Conservation (phyloP, 2,113 vertebrate species). For the Engraulis encrasicolus region DNA sequence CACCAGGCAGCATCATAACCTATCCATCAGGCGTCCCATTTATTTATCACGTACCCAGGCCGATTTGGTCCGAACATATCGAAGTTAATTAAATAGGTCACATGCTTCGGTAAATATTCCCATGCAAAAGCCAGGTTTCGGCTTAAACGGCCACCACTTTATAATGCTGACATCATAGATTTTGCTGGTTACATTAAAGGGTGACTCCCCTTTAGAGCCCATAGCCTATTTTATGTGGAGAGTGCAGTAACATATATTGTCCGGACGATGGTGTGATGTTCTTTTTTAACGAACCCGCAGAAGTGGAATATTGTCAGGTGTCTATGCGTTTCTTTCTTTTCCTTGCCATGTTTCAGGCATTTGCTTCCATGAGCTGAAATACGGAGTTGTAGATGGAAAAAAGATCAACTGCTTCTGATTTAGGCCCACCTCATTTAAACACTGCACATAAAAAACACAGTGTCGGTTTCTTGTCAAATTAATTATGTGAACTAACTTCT, state of each 20-base stretch:
- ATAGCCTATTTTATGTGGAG: neutral
- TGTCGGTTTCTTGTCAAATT: too few relatives aligned
- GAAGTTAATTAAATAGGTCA: neutral
- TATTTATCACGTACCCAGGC: neutral
- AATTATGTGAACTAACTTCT: too few relatives aligned
- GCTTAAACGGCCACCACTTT: constrained; percentile 5
- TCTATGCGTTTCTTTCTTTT: too few relatives aligned
- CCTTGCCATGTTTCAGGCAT: too few relatives aligned
- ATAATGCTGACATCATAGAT: constrained; percentile 9
- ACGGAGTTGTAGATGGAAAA: too few relatives aligned
- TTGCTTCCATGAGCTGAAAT: too few relatives aligned
- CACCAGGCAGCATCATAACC: neutral
- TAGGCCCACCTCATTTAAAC: too few relatives aligned
- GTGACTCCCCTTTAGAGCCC: neutral
- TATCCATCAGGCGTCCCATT: neutral
- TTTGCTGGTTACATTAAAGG: neutral
- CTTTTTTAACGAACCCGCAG: neutral
- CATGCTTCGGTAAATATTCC: neutral
- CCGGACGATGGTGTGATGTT: neutral
- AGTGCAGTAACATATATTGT: neutral
- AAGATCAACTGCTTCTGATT: too few relatives aligned
- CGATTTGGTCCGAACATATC: neutral
- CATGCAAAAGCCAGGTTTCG: neutral
- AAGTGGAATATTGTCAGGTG: too few relatives aligned
- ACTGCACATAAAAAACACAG: too few relatives aligned